Conservation (phyloP, 2,888 invertebrate species). For the Drosophila atroscutellata region DNA sequence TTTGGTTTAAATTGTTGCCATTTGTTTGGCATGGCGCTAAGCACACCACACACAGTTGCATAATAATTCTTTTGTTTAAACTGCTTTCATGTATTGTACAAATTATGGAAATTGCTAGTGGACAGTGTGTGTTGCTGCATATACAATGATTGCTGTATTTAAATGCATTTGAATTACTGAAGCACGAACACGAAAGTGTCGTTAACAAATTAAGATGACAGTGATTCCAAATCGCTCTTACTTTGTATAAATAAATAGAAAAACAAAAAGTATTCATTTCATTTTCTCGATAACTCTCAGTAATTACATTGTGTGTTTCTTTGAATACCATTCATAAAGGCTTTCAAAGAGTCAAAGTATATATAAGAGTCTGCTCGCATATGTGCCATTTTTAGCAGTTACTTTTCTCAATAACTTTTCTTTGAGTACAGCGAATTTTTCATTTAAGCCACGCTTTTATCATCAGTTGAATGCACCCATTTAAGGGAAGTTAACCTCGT, state of each 20-base stretch:
- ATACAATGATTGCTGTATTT: constrained; percentile 22
- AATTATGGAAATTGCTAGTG: constrained; percentile 66
- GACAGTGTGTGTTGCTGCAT: constrained; percentile 34
- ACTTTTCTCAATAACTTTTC: neutral
- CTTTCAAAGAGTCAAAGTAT: neutral
- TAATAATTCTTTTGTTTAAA: constrained; percentile 67
- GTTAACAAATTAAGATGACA: neutral
- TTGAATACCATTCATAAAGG: neutral
- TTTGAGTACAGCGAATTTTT: constrained; percentile 14
- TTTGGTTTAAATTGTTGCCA: constrained; percentile 78
- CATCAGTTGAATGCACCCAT: constrained; percentile 71
- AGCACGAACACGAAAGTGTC: neutral
- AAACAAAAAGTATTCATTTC: neutral
- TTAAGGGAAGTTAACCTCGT: constrained; percentile 62
- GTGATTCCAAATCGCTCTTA: neutral
- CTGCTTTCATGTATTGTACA: constrained; percentile 58
- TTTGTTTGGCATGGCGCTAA: constrained; percentile 67
- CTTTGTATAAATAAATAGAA: neutral
- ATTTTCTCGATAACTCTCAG: neutral
- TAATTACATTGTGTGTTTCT: neutral
- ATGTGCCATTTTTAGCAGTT: neutral
- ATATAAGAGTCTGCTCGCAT: neutral
- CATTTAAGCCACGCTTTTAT: constrained; percentile 13
- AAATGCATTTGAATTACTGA: constrained; percentile 13
- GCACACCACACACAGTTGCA: constrained; percentile 57